Evolutionary conservation across 2,888 invertebrate species (phyloP).

Genomic region (Ophraella communa): DNA sequence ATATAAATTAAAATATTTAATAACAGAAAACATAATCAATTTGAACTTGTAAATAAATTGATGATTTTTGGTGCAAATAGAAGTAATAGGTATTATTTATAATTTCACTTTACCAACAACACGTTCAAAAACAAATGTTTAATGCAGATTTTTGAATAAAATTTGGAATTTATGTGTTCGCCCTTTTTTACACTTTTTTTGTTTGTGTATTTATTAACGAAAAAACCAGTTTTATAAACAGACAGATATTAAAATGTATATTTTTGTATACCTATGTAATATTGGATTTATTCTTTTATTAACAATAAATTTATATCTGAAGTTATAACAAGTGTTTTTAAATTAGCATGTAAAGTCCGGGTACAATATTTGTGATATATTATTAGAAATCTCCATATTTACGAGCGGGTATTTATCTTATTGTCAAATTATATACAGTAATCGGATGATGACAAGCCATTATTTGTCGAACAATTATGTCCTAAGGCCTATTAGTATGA

Average conservation of each 20-base stretch:
- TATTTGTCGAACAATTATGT: too few species aligned
- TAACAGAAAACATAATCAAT: background rate
- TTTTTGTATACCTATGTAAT: too few species aligned
- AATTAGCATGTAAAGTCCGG: background rate
- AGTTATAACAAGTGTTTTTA: background rate
- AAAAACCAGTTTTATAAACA: background rate
- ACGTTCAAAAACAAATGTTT: too few species aligned
- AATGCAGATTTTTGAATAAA: too few species aligned
- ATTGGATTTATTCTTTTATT: constrained; percentile 1
- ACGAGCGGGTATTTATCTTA: background rate
- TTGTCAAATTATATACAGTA: background rate
- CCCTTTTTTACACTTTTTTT: too few species aligned
- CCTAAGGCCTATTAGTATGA: background rate
- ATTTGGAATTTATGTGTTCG: too few species aligned
- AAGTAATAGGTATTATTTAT: too few species aligned
- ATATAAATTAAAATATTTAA: background rate
- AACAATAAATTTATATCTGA: background rate
- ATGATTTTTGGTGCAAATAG: too few species aligned
- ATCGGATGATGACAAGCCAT: background rate
- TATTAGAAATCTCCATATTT: background rate
- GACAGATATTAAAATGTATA: background rate
- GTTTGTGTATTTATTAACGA: too few species aligned
- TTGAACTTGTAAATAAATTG: too few species aligned
- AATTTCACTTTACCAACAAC: too few species aligned
- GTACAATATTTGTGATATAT: background rate